phyloP scores from a whole-genome alignment of 35 echinoderm and acorn worm genomes.

The Apostichopus californicus region DNA sequence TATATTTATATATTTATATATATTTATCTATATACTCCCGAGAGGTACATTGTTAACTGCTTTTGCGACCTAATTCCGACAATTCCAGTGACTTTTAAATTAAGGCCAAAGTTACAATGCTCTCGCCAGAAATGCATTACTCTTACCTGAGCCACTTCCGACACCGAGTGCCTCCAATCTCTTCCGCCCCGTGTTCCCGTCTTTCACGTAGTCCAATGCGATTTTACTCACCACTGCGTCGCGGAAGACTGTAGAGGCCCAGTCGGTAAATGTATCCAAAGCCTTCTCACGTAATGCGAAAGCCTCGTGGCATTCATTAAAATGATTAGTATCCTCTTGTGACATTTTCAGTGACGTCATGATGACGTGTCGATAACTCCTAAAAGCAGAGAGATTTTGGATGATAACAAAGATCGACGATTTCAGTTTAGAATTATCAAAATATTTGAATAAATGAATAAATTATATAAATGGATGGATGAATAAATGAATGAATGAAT shows the following conservation, averaged over 20 bases:
- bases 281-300: conserved; percentile 9
- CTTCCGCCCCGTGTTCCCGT: background rate
- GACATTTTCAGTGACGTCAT: conserved; percentile 21
- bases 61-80: too few species aligned
- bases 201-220: conserved; percentile 8
- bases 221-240: conserved; percentile 1
- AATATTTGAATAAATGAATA: too few species aligned
- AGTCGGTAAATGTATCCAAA: conserved; percentile 27
- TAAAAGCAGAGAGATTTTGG: background rate
- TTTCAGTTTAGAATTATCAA: too few species aligned
- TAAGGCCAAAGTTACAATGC: too few species aligned
- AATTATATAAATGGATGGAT: too few species aligned
- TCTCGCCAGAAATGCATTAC: too few species aligned
- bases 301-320: conserved; percentile 24
- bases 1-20: too few species aligned
- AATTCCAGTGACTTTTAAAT: too few species aligned
- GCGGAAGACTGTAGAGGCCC: background rate
- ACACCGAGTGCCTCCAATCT: conserved; percentile 19
- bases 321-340: background rate
- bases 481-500: too few species aligned
- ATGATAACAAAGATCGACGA: too few species aligned
- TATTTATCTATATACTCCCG: too few species aligned
- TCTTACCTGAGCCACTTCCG: conserved; percentile 42
- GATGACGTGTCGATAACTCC: background rate
- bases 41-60: too few species aligned